These are phyloP conservation scores for Emydocephalus ijimae DNA, from an alignment of 2,113 vertebrate species.

Conservation along the genomic window DNA sequence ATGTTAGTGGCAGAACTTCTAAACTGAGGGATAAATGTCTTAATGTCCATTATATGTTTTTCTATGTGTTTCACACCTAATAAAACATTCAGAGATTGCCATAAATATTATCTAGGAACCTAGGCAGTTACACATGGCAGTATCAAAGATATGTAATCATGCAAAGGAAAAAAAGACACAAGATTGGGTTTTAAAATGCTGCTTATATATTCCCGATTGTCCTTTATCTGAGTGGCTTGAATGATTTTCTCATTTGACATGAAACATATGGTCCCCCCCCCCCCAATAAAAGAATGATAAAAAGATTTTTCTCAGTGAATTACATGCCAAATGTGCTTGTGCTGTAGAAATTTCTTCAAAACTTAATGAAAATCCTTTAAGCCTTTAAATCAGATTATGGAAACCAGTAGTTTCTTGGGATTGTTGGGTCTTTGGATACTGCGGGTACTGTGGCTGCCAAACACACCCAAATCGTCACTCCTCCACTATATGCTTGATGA, in stretches of 20 bases:
- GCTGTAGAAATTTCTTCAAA: background rate
- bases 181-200: background rate
- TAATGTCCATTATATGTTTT: conserved; percentile 2
- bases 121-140: background rate
- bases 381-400: background rate
- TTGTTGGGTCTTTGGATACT: background rate
- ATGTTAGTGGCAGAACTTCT: background rate
- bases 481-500: background rate
- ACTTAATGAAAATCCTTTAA: background rate
- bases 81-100: background rate
- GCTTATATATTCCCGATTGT: background rate
- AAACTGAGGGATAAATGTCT: background rate
- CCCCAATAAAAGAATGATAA: background rate
- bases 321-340: background rate
- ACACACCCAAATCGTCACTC: background rate
- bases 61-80: background rate
- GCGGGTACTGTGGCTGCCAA: background rate
- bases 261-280: background rate
- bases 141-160: background rate
- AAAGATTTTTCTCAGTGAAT: background rate
- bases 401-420: background rate
- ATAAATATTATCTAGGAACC: background rate
- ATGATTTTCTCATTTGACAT: background rate
- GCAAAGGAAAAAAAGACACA: background rate
- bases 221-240: background rate